Conservation (phyloP, 2,113 vertebrate species). For the Gymnogyps californianus region DNA sequence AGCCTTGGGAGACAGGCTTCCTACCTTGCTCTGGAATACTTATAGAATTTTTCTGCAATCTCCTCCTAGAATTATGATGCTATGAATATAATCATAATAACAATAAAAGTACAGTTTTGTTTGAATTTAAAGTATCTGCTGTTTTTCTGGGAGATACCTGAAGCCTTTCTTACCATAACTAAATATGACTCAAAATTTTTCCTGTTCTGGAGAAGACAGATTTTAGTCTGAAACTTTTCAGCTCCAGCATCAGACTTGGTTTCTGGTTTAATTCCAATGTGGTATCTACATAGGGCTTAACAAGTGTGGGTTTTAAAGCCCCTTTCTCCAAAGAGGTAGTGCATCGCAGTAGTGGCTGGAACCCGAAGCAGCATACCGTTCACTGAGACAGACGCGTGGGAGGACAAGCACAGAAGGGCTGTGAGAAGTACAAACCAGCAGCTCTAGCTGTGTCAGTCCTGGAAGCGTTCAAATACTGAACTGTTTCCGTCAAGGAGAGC, state of each 20-base stretch:
- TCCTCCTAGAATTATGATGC: neutral
- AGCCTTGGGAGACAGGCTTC: neutral
- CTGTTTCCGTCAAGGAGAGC: neutral
- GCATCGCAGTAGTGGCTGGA: neutral
- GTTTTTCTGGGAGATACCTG: neutral
- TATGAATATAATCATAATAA: neutral
- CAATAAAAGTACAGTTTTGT: neutral
- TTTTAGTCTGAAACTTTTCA: neutral
- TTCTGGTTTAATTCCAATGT: neutral
- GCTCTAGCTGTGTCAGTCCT: neutral
- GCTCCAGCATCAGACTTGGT: neutral
- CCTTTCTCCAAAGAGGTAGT: neutral
- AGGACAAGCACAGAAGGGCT: neutral
- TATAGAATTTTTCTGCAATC: neutral
- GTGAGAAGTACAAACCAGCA: neutral
- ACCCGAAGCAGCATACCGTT: neutral
- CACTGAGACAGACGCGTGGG: rapidly evolving
- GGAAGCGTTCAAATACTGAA: neutral
- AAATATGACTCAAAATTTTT: neutral
- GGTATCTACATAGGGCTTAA: neutral
- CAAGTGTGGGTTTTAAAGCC: neutral
- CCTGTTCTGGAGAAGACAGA: neutral
- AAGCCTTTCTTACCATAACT: neutral
- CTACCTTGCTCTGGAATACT: neutral
- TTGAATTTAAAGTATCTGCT: neutral